These are phyloP conservation scores for Caenorhabditis afra DNA, from an alignment of 2,888 invertebrate genomes.

Conservation along the genomic window DNA sequence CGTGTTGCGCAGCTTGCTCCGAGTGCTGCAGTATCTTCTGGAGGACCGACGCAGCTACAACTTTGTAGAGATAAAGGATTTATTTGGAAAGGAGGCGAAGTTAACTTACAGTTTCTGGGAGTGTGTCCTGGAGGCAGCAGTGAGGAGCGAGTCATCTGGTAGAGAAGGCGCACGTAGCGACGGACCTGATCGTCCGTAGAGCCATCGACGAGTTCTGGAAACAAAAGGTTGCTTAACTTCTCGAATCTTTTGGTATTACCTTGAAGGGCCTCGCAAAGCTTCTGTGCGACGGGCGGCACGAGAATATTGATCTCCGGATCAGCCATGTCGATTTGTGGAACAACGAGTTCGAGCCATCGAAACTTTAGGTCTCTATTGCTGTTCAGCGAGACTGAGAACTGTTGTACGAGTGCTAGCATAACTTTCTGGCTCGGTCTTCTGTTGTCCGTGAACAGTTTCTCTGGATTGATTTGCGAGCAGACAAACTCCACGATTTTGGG, in stretches of 20 bases:
- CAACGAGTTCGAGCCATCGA: slow-evolving; percentile 65
- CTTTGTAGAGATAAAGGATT: background rate
- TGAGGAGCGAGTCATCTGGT: slow-evolving; percentile 48
- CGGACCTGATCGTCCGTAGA: slow-evolving; percentile 37
- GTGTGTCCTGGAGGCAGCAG: slow-evolving; percentile 35
- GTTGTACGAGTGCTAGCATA: slow-evolving; percentile 93
- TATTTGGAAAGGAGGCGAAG: background rate
- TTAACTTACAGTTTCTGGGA: slow-evolving; percentile 43
- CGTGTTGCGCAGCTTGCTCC: too few species aligned
- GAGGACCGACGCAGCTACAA: slow-evolving; percentile 35
- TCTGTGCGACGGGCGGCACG: slow-evolving; percentile 57
- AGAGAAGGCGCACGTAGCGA: slow-evolving; percentile 40
- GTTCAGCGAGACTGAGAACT: slow-evolving; percentile 81
- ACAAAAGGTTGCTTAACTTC: too few species aligned
- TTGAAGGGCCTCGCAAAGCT: slow-evolving; percentile 53
- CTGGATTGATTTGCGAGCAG: slow-evolving; percentile 89
- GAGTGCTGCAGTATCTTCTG: slow-evolving; percentile 20
- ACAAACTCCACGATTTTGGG: slow-evolving; percentile 90
- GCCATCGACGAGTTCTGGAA: slow-evolving; percentile 50
- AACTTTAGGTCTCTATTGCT: slow-evolving; percentile 74
- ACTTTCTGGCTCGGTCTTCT: slow-evolving; percentile 88
- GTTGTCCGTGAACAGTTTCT: slow-evolving; percentile 83
- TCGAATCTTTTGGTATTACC: slow-evolving; percentile 40
- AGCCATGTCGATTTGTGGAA: slow-evolving; percentile 58
- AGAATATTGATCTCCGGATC: slow-evolving; percentile 54